Evolutionary conservation across 1,140 invertebrate species (phyloP), one percentile per base, ranked within the genome.

Genomic region (Aradophagus sp.): DNA sequence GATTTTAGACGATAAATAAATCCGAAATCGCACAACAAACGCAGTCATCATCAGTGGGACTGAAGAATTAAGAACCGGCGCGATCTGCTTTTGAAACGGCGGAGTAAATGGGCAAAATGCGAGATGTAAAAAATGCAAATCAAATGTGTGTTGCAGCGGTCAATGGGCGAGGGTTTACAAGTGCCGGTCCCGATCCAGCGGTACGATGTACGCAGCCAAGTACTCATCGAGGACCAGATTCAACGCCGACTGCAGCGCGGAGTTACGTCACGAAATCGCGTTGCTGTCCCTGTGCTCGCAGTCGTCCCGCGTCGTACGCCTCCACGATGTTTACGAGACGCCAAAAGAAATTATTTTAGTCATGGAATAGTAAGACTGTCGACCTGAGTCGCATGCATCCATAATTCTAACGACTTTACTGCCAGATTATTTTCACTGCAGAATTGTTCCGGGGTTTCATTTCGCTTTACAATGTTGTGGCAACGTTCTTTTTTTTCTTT

Each of bases 161-260:
- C 90, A 93, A 75, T 94, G 93, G 87, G 92, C 93, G 7, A 88
- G 89, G 53, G 93, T 94, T n/a, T 88, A 89, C 66, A 86, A 89
- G 66, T 92, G 91, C 78, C 80, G 81, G 23, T 88, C 91, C 39
- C 83, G 87, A 27, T 84, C 86, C 27, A 90, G 89, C 1, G 89
- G 90, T 1, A 81, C 85, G 27, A 84, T 89, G 31, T 93, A 88
- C 80, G 93, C 93, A 0, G 93, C 92, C 14, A 94, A 94, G 76
- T 92, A 90, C 76, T 91, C 93, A 11, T 88, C 89, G 34, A 90
- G 93, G 71, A 85, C 85, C 32, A 86, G 91, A 63, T 88, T 88
- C 79, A 89, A 88, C 27, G 82, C 86, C 23, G 90, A 91, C 67
- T 90, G 89, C 62, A 89, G 87, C 50, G 85, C 88, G 8, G 90